Evolutionary conservation across 1,140 invertebrate genomes (phyloP).

Genomic region (Drosophila seguyi): DNA sequence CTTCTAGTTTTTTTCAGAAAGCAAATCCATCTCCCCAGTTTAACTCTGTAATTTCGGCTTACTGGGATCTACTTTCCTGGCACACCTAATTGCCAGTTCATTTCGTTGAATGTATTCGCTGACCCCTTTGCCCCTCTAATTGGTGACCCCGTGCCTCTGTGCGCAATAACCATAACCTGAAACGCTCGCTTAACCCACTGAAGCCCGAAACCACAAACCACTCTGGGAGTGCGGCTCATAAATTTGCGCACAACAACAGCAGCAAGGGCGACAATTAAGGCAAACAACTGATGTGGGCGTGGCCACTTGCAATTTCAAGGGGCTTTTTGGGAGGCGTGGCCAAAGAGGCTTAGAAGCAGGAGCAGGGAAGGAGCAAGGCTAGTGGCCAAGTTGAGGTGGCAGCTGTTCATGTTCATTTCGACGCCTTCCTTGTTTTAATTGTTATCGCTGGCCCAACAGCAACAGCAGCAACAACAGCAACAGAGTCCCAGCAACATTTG

Average conservation of each 20-base stretch:
- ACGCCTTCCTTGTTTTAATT: conserved; percentile 81
- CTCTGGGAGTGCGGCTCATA: conserved; percentile 66
- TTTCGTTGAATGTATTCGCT: neutral
- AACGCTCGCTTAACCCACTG: conserved; percentile 41
- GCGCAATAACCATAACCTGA: conserved; percentile 76
- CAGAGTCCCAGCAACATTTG: conserved; percentile 36
- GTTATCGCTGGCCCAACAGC: conserved; percentile 60
- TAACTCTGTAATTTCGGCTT: too few relatives aligned
- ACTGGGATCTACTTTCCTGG: too few relatives aligned
- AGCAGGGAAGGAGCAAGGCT: neutral
- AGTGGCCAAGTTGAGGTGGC: conserved; percentile 41
- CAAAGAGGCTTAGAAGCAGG: too few relatives aligned
- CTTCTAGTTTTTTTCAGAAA: too few relatives aligned
- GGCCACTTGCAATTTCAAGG: conserved; percentile 61
- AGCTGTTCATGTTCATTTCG: conserved; percentile 68
- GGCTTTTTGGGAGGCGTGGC: neutral
- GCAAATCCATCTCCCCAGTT: too few relatives aligned
- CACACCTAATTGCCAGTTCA: conserved; percentile 13
- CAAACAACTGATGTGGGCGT: conserved; percentile 57
- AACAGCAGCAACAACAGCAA: conserved; percentile 1
- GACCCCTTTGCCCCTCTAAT: conserved; percentile 40
- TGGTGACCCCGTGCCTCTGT: conserved; percentile 51
- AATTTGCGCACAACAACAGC: conserved; percentile 70
- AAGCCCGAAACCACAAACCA: conserved; percentile 35
- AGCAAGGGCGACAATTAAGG: conserved; percentile 48